These are phyloP conservation scores for Zhuqinia jingwanae DNA, from an alignment of 2,888 invertebrate species.

Conservation along the genomic window DNA sequence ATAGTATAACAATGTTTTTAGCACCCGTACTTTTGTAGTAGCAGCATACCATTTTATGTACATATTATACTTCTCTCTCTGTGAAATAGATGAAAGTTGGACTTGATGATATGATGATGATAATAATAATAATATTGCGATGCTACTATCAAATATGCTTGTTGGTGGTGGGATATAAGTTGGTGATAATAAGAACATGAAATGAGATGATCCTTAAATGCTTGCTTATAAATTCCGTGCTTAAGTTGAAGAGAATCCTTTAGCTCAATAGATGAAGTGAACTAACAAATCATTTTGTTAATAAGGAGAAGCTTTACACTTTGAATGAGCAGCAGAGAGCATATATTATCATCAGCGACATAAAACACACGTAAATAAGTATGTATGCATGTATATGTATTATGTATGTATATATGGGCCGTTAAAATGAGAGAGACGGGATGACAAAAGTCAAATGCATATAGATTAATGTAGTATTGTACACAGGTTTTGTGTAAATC, in stretches of 20 bases:
- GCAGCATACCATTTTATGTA: no score
- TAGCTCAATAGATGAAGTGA: conserved; percentile 54
- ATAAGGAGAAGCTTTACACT: conserved; percentile 29
- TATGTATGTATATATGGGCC: no score
- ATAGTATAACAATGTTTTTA: conserved; percentile 53
- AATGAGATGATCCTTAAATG: conserved; percentile 64
- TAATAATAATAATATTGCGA: no score
- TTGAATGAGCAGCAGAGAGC: neutral
- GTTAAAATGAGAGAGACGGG: neutral
- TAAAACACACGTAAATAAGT: no score
- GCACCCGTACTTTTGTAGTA: conserved; percentile 4
- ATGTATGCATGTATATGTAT: no score
- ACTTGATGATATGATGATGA: conserved; percentile 6
- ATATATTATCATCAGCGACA: neutral
- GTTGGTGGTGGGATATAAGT: no score
- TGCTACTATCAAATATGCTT: no score
- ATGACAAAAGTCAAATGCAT: conserved; percentile 51
- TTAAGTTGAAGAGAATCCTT: conserved; percentile 42
- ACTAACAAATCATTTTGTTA: conserved; percentile 55
- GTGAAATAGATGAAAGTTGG: conserved; percentile 39
- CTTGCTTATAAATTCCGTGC: conserved; percentile 52
- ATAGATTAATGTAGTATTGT: conserved; percentile 47
- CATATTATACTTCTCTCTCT: neutral
- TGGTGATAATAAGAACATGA: conserved; percentile 59
- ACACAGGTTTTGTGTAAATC: conserved; percentile 27